A percentile compares a stretch with the other conserved stretches of the same genome.
Evolutionary conservation across 2,113 vertebrate genomes (phyloP).

Genomic region (Gymnorhina tibicen): DNA sequence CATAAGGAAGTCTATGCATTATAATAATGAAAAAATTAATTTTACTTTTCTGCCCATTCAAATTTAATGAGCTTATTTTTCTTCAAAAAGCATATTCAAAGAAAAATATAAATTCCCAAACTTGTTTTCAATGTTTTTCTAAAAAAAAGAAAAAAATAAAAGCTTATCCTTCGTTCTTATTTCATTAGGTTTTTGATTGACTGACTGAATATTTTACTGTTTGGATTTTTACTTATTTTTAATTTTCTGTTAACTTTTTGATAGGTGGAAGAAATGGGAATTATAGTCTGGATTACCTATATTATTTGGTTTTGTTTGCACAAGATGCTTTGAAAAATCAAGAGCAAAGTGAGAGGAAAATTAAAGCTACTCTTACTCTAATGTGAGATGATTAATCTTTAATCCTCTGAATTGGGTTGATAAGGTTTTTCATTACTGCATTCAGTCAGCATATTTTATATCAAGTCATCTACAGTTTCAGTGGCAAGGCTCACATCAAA

Average conservation of each 20-base stretch:
- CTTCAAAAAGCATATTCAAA: neutral
- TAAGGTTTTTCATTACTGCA: neutral
- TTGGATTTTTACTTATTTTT: neutral
- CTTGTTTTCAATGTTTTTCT: fast-evolving
- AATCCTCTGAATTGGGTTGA: neutral
- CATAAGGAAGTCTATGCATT: neutral
- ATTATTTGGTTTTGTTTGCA: neutral
- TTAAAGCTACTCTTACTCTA: neutral
- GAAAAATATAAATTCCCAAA: neutral
- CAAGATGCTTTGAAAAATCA: neutral
- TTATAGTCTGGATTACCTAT: neutral
- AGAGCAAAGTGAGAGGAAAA: neutral
- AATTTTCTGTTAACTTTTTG: neutral
- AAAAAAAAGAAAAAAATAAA: neutral
- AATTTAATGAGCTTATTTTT: neutral
- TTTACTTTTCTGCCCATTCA: slow-evolving; percentile 4
- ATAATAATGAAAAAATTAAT: slow-evolving; percentile 18
- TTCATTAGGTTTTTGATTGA: neutral
- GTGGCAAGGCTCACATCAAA: neutral
- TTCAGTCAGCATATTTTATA: neutral
- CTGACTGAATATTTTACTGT: neutral
- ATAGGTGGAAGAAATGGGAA: neutral
- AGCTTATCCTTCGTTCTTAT: neutral
- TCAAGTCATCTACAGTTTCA: neutral
- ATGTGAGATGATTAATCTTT: neutral